phyloP scores from a whole-genome alignment of 1,140 invertebrate genomes.

The Zaprionus ornatus region DNA sequence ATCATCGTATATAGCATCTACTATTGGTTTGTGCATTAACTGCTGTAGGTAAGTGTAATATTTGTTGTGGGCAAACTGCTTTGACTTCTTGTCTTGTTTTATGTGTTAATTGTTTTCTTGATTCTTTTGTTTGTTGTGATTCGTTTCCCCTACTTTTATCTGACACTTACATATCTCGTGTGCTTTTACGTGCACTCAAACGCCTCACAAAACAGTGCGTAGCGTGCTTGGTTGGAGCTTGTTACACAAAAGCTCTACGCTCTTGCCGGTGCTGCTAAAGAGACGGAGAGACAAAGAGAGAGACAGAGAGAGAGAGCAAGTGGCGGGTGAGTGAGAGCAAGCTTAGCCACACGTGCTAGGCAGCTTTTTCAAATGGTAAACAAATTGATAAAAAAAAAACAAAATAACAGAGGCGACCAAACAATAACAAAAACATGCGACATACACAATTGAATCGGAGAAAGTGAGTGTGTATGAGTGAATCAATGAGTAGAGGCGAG shows the following conservation, averaged over 20 bases:
- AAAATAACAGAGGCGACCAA: slow-evolving; percentile 39
- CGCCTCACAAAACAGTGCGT: slow-evolving; percentile 53
- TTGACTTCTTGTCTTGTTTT: slow-evolving; percentile 2
- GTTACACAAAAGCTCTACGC: slow-evolving; percentile 56
- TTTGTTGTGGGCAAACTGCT: not conserved
- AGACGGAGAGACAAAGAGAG: slow-evolving; percentile 38
- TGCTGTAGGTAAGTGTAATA: not conserved
- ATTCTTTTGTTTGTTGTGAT: not conserved
- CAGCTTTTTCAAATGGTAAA: slow-evolving; percentile 51
- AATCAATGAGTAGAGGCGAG: slow-evolving; percentile 2
- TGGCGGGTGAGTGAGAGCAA: slow-evolving; percentile 17
- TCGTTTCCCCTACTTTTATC: slow-evolving; percentile 1
- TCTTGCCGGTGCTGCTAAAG: slow-evolving; percentile 69
- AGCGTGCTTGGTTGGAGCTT: slow-evolving; percentile 61
- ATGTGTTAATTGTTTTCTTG: slow-evolving; percentile 9
- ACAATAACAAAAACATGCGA: slow-evolving; percentile 63
- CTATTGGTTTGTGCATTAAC: not conserved
- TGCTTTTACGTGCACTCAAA: slow-evolving; percentile 58
- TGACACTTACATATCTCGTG: slow-evolving; percentile 55
- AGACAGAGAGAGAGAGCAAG: slow-evolving; percentile 21
- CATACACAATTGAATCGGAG: slow-evolving; percentile 57
- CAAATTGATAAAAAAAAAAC: slow-evolving; percentile 49
- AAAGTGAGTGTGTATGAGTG: slow-evolving; percentile 30
- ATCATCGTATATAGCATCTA: not conserved
- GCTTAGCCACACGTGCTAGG: slow-evolving; percentile 51